Conservation (phyloP, 2,888 invertebrate species). For the Notodonta ziczac region DNA sequence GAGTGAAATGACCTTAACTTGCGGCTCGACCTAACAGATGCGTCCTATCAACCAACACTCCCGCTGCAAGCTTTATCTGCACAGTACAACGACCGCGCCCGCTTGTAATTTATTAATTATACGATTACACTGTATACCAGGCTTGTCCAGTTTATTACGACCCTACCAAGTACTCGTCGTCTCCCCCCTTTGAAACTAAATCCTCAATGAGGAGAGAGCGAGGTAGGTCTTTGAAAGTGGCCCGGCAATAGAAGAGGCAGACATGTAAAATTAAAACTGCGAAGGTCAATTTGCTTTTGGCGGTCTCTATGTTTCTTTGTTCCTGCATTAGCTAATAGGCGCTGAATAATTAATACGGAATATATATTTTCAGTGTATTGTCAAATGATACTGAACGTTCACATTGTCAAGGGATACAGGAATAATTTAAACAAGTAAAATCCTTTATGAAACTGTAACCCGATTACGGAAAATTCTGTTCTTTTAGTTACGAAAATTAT, state of each 20-base stretch:
- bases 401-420: background rate
- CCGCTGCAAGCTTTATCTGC: slow-evolving; percentile 76
- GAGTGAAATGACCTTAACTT: slow-evolving; percentile 73
- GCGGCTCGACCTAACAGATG: slow-evolving; percentile 74
- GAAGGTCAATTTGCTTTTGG: slow-evolving; percentile 66
- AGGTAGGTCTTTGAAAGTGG: slow-evolving; percentile 55
- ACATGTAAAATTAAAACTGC: slow-evolving; percentile 66
- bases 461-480: too few species aligned
- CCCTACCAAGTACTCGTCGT: slow-evolving; percentile 44
- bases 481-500: too few species aligned
- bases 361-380: too few species aligned
- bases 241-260: slow-evolving; percentile 54
- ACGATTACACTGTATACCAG: slow-evolving; percentile 63
- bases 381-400: too few species aligned
- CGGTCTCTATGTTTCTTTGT: slow-evolving; percentile 44
- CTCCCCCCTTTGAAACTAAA: slow-evolving; percentile 28
- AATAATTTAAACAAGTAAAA: too few species aligned
- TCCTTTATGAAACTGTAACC: too few species aligned
- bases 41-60: slow-evolving; percentile 71
- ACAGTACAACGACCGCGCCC: slow-evolving; percentile 74
- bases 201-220: slow-evolving; percentile 35
- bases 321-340: slow-evolving; percentile 18
- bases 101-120: slow-evolving; percentile 82
- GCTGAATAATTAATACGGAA: too few species aligned
- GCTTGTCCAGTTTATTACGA: slow-evolving; percentile 61